Base-by-base conservation (phyloP, 2,797 vertebrate genomes). In the Hippoglossus hippoglossus region DNA sequence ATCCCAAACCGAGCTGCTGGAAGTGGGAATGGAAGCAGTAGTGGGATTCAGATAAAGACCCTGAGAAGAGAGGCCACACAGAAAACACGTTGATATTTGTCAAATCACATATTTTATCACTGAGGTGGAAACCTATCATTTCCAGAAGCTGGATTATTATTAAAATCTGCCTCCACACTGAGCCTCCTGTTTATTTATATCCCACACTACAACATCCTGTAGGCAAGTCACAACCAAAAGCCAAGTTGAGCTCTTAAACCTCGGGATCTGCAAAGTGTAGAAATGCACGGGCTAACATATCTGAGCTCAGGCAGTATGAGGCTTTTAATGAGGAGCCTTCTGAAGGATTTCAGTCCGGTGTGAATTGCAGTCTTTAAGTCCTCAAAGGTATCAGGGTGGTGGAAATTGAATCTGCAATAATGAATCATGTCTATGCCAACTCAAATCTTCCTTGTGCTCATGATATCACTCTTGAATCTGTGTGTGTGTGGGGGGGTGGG, bases 161-260 rank as follows among this genome's bases (percentile, higher is more conserved):
- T 72, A 0, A 39, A 41, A 41, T 56, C 21, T 76, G 25, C 56
- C 55, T 46, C 44, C 15, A 19, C 44, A 16, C 18, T 8, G 44
- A 7, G 44, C 44, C 18, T 58, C 46, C 72, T 73, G 76, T 79
- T 73, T 67, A 28, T 75, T 64, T 69, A 52, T 50, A 54, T 65
- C 67, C 55, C 55, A 70, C 13, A 70, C 19, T 64, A 22, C 46
- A 66, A 52, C 60, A 81, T 62, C 50, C 39, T 79, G 63, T 18
- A 47, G 61, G 46, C 71, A 77, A 56, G 67, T 77, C 83, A 50
- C 66, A 73, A 59, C 28, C 5, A 26, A 51, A 71, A 83, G 63
- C 67, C 78, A 71, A 59, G 61, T 54, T 79, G 76, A 84, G 79
- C 80, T 62, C 71, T 79, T 82, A 83, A 88, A 68, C 11, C 66